Conservation (phyloP, 2,888 invertebrate genomes). For the Drosophila fungiperda region DNA sequence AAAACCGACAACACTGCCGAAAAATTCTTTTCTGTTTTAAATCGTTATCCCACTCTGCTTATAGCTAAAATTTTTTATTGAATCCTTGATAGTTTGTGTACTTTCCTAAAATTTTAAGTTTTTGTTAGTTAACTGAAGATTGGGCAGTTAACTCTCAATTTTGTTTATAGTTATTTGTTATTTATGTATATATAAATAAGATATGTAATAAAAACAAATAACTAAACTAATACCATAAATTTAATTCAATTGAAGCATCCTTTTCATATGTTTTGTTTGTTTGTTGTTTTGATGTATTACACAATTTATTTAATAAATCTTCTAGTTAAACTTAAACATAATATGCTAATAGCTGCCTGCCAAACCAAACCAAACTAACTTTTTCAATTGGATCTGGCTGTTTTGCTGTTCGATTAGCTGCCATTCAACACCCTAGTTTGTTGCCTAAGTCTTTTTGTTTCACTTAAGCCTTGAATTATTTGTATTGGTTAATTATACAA, state of each 20-base stretch:
- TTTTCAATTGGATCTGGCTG: not conserved
- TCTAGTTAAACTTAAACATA: not conserved
- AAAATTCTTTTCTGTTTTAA: not conserved
- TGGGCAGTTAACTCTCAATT: not conserved
- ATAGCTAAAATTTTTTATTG: not conserved
- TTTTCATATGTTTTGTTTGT: constrained; percentile 15
- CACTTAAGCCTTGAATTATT: constrained; percentile 45
- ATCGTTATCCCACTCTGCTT: not conserved
- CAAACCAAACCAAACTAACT: not conserved
- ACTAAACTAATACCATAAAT: not conserved
- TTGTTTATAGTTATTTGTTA: not conserved
- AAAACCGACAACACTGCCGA: not conserved
- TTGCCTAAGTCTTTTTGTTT: constrained; percentile 72
- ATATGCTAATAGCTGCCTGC: not conserved
- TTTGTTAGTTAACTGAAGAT: not conserved
- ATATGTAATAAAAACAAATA: not conserved
- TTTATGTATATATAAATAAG: not conserved
- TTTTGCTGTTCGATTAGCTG: constrained; percentile 33
- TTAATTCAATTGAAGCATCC: not conserved
- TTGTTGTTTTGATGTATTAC: constrained; percentile 38
- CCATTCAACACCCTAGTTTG: constrained; percentile 36
- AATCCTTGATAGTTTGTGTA: too few species aligned
- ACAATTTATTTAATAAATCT: too few species aligned
- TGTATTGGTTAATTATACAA: constrained; percentile 69
- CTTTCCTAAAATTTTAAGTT: not conserved